Conservation (phyloP, 2,113 vertebrate species). For the Loxodonta africana region DNA sequence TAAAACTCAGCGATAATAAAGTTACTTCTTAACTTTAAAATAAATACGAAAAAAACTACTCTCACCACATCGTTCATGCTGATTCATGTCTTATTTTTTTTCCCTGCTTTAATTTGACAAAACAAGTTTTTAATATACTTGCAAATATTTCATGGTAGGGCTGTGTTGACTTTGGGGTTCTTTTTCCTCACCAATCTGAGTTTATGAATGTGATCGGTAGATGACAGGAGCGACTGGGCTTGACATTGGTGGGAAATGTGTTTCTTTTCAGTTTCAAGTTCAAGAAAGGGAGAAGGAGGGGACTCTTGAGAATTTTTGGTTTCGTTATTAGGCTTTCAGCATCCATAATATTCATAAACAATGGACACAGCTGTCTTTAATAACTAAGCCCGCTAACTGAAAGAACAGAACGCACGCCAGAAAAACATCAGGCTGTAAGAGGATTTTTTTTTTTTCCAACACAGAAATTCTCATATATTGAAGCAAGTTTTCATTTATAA, state of each 20-base stretch:
- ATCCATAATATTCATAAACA: slow-evolving; percentile 78
- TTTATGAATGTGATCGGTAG: neutral
- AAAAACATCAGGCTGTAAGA: slow-evolving; percentile 37
- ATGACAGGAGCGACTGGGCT: slow-evolving; percentile 54
- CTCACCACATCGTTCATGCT: neutral
- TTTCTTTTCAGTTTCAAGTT: slow-evolving; percentile 75
- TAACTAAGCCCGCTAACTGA: slow-evolving; percentile 65
- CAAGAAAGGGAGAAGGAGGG: slow-evolving; percentile 48
- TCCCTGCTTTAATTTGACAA: slow-evolving; percentile 1
- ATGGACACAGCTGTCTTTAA: slow-evolving; percentile 80
- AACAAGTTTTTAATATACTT: neutral
- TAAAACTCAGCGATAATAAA: slow-evolving; percentile 38
- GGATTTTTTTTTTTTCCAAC: slow-evolving; percentile 40
- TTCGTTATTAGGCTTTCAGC: slow-evolving; percentile 78
- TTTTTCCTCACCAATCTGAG: neutral
- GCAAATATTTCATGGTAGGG: neutral
- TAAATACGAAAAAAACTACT: slow-evolving; percentile 18
- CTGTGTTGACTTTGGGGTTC: neutral
- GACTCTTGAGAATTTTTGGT: slow-evolving; percentile 70
- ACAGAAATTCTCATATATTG: slow-evolving; percentile 46
- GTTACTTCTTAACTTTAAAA: slow-evolving; percentile 58
- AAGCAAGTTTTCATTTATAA: slow-evolving; percentile 44
- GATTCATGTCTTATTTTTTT: neutral
- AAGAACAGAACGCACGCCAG: slow-evolving; percentile 26
- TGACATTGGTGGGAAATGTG: slow-evolving; percentile 52